Evolutionary conservation across 2,888 invertebrate genomes (phyloP), one percentile per base, ranked within the genome.

Genomic region (Petrophora chlorosata): DNA sequence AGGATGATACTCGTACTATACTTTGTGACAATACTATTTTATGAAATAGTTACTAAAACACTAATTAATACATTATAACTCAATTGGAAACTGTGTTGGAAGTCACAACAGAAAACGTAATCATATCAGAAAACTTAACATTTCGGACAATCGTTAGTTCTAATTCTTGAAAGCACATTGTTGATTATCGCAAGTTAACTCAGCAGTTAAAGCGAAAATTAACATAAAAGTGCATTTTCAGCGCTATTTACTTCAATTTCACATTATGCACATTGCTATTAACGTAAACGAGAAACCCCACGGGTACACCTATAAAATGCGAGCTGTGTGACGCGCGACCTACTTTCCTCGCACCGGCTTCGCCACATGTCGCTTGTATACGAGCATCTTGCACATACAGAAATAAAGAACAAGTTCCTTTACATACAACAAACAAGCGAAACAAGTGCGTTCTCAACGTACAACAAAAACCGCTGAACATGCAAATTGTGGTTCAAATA

Each of bases 321-420:
- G 80, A 72, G 70, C 76, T 79, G 80, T 87, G 87, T 89, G 84
- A 89, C 86, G 86, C 70, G 56, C 77, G 85, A 53, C 88, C 88
- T 62, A 89, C 89, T 89, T 90, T 89, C 89, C 85, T 82, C 72
- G 61, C 69, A 72, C 74, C 74, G 75, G 79, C 80, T 77, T 61
- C 65, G 71, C 78, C 82, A 84, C 82, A 85, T 82, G 82, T 74
- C 79, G 72, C 66, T 67, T 68, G 70, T 63, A 63, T 66, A 63
- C 57, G 59, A 71, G 65, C 61, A 63, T 67, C 73, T 73, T 82
- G 80, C 63, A 44, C 16, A 50, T 30, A 59, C 61, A 46, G 19
- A 49, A 58, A 74, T 82, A 86, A 79, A 73, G 71, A 59, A 51
- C 66, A 84, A 59, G 60, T 77, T 84, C 39, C 66, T 54, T 48